Percentiles rank a stretch among this genome's conserved stretches.
Evolutionary conservation across 2,113 vertebrate species (phyloP).

Genomic region (Xenus cinereus): DNA sequence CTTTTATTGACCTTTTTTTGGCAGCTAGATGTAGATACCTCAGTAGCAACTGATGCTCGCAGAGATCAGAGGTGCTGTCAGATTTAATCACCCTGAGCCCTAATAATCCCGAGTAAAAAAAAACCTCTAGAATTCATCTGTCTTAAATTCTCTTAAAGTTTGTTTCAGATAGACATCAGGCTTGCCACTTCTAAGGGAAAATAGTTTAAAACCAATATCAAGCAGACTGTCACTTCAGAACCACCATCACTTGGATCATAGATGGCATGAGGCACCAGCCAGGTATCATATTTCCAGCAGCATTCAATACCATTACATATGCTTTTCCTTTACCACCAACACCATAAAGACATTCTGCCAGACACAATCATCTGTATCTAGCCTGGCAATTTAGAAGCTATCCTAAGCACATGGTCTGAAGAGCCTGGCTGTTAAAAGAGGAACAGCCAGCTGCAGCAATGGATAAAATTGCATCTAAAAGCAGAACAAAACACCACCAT

Average conservation of each 20-base stretch:
- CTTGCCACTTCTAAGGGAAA: background rate
- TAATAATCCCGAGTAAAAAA: background rate
- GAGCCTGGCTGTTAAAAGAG: background rate
- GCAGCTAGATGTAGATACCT: background rate
- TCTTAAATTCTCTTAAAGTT: background rate
- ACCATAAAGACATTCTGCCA: background rate
- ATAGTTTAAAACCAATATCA: background rate
- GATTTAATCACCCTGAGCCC: background rate
- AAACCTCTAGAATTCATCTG: background rate
- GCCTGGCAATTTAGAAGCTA: background rate
- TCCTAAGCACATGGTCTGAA: background rate
- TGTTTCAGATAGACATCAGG: background rate
- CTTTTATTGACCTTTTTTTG: background rate
- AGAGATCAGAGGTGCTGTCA: background rate
- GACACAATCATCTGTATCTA: background rate
- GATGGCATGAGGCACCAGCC: background rate
- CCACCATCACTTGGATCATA: background rate
- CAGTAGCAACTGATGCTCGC: background rate
- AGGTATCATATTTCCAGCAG: background rate
- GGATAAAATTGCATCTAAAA: slow-evolving; percentile 22
- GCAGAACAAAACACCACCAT: background rate
- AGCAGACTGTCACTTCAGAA: background rate
- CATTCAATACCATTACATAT: background rate
- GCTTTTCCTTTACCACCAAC: background rate
- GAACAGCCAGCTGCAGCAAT: slow-evolving; percentile 31